These are phyloP conservation scores for Phymastichus coffea DNA, from an alignment of 1,140 invertebrate genomes.

Conservation along the genomic window DNA sequence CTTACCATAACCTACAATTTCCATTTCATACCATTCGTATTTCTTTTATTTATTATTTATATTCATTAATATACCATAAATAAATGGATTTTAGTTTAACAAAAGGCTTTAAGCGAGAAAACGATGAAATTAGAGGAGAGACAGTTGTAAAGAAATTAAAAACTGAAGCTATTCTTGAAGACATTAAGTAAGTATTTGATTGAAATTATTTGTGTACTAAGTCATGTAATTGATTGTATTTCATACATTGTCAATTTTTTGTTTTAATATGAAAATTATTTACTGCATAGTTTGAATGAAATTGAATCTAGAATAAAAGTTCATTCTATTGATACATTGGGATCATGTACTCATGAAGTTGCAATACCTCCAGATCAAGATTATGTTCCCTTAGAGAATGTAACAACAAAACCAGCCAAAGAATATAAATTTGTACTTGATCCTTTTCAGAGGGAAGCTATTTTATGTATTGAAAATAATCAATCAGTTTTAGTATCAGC, in stretches of 20 bases:
- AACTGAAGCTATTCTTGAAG: slow-evolving; percentile 47
- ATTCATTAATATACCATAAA: neutral
- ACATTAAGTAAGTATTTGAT: slow-evolving; percentile 46
- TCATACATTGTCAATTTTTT: slow-evolving; percentile 8
- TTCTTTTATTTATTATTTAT: slow-evolving; percentile 8
- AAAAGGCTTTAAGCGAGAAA: slow-evolving; percentile 34
- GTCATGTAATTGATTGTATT: neutral
- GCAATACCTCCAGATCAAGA: slow-evolving; percentile 84
- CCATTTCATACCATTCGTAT: neutral
- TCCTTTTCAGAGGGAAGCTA: slow-evolving; percentile 98
- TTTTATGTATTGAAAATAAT: slow-evolving; percentile 96
- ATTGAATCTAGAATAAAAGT: slow-evolving; percentile 72
- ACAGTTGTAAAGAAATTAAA: slow-evolving; percentile 33
- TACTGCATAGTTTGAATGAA: slow-evolving; percentile 59
- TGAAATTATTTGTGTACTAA: slow-evolving; percentile 38
- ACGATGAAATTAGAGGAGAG: slow-evolving; percentile 29
- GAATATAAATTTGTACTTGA: slow-evolving; percentile 94
- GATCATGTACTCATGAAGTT: slow-evolving; percentile 91
- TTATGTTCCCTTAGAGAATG: slow-evolving; percentile 72
- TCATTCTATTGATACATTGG: slow-evolving; percentile 83
- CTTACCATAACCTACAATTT: neutral
- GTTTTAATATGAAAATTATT: slow-evolving; percentile 6
- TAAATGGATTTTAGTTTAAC: neutral
- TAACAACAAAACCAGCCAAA: slow-evolving; percentile 75
- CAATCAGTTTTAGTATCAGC: slow-evolving; percentile 98